Conservation (phyloP, 2,113 vertebrate genomes). For the Vombatus ursinus region DNA sequence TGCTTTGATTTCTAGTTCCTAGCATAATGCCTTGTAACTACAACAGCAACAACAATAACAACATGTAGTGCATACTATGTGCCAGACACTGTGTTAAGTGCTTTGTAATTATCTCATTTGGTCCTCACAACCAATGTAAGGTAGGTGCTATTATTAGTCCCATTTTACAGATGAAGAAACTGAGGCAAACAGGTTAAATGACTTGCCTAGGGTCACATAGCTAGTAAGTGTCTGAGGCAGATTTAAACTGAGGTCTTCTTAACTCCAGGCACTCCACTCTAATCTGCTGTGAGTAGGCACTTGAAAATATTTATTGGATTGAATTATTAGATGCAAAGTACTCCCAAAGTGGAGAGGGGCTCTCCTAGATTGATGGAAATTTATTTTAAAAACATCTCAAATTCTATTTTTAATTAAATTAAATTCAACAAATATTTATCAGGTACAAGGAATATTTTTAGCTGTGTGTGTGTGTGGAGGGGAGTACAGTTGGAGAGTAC, state of each 20-base stretch:
- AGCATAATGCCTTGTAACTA: too few species aligned
- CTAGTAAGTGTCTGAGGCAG: not conserved
- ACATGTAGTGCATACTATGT: too few species aligned
- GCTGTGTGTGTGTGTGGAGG: not conserved
- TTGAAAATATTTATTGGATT: not conserved
- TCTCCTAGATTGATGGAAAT: not conserved
- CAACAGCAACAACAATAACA: not conserved
- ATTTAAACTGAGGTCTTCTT: not conserved
- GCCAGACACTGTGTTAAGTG: too few species aligned
- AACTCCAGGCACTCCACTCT: not conserved
- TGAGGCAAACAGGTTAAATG: not conserved
- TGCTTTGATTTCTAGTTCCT: too few species aligned
- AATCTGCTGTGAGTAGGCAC: not conserved
- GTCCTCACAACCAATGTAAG: not conserved
- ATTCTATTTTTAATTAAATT: not conserved
- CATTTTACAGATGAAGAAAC: not conserved
- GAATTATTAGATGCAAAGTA: not conserved
- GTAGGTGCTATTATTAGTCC: not conserved
- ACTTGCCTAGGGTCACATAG: not conserved
- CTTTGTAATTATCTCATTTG: too few species aligned
- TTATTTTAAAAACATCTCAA: not conserved
- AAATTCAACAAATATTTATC: not conserved
- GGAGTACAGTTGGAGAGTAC: not conserved
- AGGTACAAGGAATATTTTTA: not conserved
- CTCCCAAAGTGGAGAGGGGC: not conserved